A percentile compares a stretch with the other conserved stretches of the same genome.
These are phyloP conservation scores for Drosophila niveifrons DNA, from an alignment of 2,888 invertebrate species.

Conservation along the genomic window DNA sequence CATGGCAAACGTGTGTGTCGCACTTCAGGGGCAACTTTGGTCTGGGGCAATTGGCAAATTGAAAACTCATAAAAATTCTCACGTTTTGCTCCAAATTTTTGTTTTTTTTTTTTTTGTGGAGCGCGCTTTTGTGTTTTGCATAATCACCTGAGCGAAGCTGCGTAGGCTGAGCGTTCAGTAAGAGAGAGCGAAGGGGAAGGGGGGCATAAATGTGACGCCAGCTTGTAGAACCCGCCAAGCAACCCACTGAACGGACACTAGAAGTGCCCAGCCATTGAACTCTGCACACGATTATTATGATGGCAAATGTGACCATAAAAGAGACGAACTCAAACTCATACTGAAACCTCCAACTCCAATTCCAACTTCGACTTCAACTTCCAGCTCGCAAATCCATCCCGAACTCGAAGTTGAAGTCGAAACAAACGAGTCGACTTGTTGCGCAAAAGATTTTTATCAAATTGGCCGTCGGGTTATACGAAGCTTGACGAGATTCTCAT, in stretches of 20 bases:
- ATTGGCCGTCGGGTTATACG: conserved; percentile 59
- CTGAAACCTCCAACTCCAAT: conserved; percentile 5
- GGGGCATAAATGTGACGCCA: conserved; percentile 40
- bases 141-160: conserved; percentile 47
- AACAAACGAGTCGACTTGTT: conserved; percentile 55
- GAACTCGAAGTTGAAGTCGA: conserved; percentile 3
- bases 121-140: conserved; percentile 45
- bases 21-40: conserved; percentile 44
- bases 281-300: conserved; percentile 69
- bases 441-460: conserved; percentile 68
- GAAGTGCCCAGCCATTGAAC: conserved; percentile 67
- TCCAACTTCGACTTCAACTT: not conserved
- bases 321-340: conserved; percentile 31
- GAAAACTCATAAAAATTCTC: conserved; percentile 75
- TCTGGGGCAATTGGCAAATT: conserved; percentile 57
- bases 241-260: conserved; percentile 37
- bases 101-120: conserved; percentile 47
- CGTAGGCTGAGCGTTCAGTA: conserved; percentile 6
- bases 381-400: conserved; percentile 1
- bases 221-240: conserved; percentile 41
- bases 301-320: conserved; percentile 70
- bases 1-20: conserved; percentile 64
- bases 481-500: conserved; percentile 58
- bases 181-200: not conserved
- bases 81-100: conserved; percentile 81